phyloP scores from a whole-genome alignment of 2,888 invertebrate genomes.

The Rugalucina vietnamica region DNA sequence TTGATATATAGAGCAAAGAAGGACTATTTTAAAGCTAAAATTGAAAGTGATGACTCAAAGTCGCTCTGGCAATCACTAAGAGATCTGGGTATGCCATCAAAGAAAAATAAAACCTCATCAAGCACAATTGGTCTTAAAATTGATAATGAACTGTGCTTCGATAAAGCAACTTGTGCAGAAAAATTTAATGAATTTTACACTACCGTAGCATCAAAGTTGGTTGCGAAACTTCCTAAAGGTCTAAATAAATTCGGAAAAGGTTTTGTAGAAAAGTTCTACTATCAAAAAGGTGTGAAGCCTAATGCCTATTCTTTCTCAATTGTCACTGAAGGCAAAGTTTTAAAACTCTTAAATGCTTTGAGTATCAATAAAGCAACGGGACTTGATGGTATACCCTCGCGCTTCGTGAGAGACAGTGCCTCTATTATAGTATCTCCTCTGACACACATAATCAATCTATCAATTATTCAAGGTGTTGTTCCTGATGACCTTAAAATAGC shows the following conservation, averaged over 20 bases:
- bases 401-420: background rate
- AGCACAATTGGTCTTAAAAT: constrained; percentile 13
- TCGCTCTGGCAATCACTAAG: background rate
- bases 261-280: constrained; percentile 3
- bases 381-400: constrained; percentile 22
- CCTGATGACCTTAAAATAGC: constrained; percentile 7
- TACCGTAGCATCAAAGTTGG: constrained; percentile 20
- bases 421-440: background rate
- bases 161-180: constrained; percentile 7
- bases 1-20: background rate
- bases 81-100: background rate
- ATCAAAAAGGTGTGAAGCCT: background rate
- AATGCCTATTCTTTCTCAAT: constrained; percentile 1
- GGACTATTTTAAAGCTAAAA: background rate
- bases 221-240: constrained; percentile 15
- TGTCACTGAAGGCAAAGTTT: constrained; percentile 14
- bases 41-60: constrained; percentile 4
- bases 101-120: background rate
- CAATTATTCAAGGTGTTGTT: background rate
- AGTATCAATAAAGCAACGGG: constrained; percentile 22
- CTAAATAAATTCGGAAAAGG: background rate
- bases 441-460: background rate
- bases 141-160: constrained; percentile 17
- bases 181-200: constrained; percentile 13
- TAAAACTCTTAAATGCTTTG: background rate